phyloP scores from a whole-genome alignment of 2,888 invertebrate species.

The Andricus quercusramuli region DNA sequence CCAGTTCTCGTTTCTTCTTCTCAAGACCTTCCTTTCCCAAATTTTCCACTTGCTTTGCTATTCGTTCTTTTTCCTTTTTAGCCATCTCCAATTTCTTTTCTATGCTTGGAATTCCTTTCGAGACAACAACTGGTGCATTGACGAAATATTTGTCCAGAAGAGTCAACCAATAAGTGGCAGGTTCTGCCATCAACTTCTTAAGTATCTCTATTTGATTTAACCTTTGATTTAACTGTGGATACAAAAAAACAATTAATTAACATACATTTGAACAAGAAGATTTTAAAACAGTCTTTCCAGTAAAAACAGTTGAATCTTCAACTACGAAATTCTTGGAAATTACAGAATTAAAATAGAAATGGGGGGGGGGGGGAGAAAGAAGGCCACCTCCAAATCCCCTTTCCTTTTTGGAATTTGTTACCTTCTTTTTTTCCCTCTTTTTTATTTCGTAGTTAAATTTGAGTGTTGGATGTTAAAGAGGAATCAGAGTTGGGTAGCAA shows the following conservation, averaged over 20 bases:
- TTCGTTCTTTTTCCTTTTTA: conserved; percentile 85
- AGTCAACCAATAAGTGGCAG: conserved; percentile 85
- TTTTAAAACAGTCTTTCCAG: conserved; percentile 1
- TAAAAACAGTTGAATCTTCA: conserved; percentile 83
- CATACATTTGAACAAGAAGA: neutral
- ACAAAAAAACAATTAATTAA: conserved; percentile 25
- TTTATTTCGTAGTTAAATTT: too few relatives aligned
- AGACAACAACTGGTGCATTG: conserved; percentile 82
- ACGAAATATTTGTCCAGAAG: conserved; percentile 86
- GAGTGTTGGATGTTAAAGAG: too few relatives aligned
- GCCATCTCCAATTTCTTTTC: conserved; percentile 84
- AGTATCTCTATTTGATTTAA: conserved; percentile 85
- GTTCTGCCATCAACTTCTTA: conserved; percentile 82
- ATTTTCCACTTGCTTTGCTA: conserved; percentile 83
- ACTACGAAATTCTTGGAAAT: too few relatives aligned
- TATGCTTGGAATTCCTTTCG: conserved; percentile 84
- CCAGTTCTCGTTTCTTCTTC: conserved; percentile 82
- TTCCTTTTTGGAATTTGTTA: too few relatives aligned
- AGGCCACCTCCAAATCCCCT: too few relatives aligned
- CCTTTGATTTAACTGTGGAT: conserved; percentile 83
- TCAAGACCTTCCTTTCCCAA: conserved; percentile 87
- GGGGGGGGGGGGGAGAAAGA: too few relatives aligned
- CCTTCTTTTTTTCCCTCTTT: too few relatives aligned
- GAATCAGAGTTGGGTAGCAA: too few relatives aligned
- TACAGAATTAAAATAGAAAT: too few relatives aligned